phyloP scores from a whole-genome alignment of 2,888 invertebrate species.

The Formica aserva region DNA sequence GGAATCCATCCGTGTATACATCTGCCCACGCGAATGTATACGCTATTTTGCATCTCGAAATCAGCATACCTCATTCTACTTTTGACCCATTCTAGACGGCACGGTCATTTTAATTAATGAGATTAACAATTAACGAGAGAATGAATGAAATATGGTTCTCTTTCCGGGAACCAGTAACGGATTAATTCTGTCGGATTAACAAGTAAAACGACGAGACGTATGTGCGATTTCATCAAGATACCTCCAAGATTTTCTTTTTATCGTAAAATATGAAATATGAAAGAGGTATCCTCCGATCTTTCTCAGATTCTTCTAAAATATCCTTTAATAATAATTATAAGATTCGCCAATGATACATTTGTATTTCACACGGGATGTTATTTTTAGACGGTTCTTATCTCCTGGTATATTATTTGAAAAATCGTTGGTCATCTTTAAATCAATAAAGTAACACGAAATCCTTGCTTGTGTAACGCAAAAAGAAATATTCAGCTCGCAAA shows the following conservation, averaged over 20 bases:
- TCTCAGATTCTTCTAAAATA: not conserved
- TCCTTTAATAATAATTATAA: not conserved
- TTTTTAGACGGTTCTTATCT: not conserved
- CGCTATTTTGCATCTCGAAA: constrained; percentile 26
- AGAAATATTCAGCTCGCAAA: not conserved
- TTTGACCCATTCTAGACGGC: constrained; percentile 7
- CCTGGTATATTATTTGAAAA: not conserved
- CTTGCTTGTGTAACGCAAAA: not conserved
- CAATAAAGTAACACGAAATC: constrained; percentile 4
- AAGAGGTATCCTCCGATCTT: not conserved
- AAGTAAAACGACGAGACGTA: not conserved
- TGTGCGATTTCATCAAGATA: not conserved
- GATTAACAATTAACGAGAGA: constrained; percentile 32
- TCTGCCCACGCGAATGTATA: not conserved
- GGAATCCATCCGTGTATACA: not conserved
- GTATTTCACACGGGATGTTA: not conserved
- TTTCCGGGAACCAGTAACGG: not conserved
- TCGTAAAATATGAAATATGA: not conserved
- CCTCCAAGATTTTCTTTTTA: not conserved
- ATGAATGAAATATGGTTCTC: not conserved
- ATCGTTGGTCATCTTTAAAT: not conserved
- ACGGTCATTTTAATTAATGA: constrained; percentile 46
- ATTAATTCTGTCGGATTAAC: constrained; percentile 16
- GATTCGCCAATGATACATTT: not conserved
- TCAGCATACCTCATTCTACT: constrained; percentile 33